Evolutionary conservation across 1,140 invertebrate species (phyloP).

Genomic region (Periplaneta americana): DNA sequence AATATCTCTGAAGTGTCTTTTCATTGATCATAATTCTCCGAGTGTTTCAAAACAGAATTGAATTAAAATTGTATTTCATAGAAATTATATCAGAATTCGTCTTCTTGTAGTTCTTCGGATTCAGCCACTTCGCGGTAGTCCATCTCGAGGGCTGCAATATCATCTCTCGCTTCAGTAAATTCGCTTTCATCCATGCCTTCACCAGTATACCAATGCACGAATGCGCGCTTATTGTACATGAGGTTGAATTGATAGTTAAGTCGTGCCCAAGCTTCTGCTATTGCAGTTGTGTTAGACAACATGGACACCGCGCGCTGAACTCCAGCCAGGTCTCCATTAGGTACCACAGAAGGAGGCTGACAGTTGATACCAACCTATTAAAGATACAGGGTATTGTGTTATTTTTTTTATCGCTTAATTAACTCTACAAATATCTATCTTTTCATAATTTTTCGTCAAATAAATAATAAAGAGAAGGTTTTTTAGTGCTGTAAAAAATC

Average conservation of each 20-base stretch:
- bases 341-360: background rate
- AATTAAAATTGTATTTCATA: no score
- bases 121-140: constrained; percentile 58
- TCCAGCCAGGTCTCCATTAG: constrained; percentile 42
- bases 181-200: constrained; percentile 76
- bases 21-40: no score
- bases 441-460: no score
- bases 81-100: no score
- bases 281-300: constrained; percentile 70
- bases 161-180: constrained; percentile 62
- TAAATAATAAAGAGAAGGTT: no score
- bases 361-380: background rate
- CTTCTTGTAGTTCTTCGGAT: background rate
- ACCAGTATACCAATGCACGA: constrained; percentile 71
- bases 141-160: constrained; percentile 61
- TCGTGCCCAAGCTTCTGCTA: constrained; percentile 64
- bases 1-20: no score
- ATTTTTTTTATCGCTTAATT: no score
- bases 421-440: no score
- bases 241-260: constrained; percentile 63
- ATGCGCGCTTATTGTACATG: constrained; percentile 69
- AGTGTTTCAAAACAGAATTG: no score
- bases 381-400: no score
- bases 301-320: constrained; percentile 63
- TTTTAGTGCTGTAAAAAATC: no score